Evolutionary conservation across 1,140 invertebrate species (phyloP).

Genomic region (Cryptotermes secundus): DNA sequence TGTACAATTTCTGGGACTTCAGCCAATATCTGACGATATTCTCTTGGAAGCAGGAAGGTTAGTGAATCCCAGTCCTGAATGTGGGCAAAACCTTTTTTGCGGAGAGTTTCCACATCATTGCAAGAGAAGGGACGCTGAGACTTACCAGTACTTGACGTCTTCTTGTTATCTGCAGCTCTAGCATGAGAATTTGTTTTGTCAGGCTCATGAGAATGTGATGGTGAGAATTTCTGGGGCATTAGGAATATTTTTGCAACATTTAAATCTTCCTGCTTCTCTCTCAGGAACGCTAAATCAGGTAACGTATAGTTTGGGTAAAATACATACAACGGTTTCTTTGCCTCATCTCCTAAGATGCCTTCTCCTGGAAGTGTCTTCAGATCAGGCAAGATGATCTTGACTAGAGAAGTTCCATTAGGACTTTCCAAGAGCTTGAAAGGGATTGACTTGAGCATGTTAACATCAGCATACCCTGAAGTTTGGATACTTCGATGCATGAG

Average conservation of each 20-base stretch:
- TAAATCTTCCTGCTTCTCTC: conserved; percentile 54
- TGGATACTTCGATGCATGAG: conserved; percentile 72
- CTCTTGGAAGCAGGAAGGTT: conserved; percentile 77
- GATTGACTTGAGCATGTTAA: conserved; percentile 9
- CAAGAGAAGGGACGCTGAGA: conserved; percentile 28
- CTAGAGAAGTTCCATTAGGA: conserved; percentile 26
- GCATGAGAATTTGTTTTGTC: background rate
- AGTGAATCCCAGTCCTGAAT: conserved; percentile 90
- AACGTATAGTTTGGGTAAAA: conserved; percentile 90
- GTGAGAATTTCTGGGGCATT: conserved; percentile 49
- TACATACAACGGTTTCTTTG: conserved; percentile 70
- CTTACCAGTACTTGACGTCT: conserved; percentile 19
- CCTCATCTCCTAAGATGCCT: conserved; percentile 17
- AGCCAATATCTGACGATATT: conserved; percentile 71
- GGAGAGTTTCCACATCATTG: conserved; percentile 52
- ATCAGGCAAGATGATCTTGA: conserved; percentile 25
- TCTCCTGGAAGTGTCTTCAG: background rate
- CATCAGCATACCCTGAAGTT: conserved; percentile 52
- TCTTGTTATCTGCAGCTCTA: background rate
- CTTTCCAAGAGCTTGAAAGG: conserved; percentile 30
- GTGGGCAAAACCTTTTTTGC: conserved; percentile 71
- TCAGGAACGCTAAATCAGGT: conserved; percentile 83
- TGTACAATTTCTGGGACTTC: conserved; percentile 73
- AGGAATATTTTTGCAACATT: conserved; percentile 63
- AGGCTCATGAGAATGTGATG: conserved; percentile 39